phyloP scores from a whole-genome alignment of 2,797 vertebrate species.

The Arremon brunneinucha region DNA sequence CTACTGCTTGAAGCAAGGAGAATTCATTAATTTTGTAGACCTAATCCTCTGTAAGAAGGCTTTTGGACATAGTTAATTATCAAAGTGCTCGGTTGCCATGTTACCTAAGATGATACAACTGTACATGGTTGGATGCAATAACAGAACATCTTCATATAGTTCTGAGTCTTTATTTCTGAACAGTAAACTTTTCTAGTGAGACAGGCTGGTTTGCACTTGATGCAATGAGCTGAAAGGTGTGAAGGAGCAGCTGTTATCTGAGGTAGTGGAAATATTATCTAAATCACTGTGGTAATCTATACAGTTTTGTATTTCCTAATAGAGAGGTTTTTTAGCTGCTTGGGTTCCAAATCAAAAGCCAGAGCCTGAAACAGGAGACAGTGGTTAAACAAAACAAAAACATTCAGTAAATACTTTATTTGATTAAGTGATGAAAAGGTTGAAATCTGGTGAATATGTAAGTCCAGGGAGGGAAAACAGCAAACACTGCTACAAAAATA shows the following conservation, averaged over 20 bases:
- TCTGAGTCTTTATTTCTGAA: neutral
- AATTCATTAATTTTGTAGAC: constrained; percentile 12
- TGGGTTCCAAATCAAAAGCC: neutral
- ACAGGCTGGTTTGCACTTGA: neutral
- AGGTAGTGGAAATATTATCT: neutral
- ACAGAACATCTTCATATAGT: neutral
- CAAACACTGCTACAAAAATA: neutral
- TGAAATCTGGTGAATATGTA: neutral
- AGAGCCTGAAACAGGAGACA: neutral
- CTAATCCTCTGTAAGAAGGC: constrained; percentile 29
- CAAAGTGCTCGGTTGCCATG: neutral
- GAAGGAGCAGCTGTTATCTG: neutral
- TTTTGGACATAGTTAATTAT: neutral
- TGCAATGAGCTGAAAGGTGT: neutral
- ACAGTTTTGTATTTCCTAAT: neutral
- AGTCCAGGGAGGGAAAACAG: neutral
- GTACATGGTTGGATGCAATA: neutral
- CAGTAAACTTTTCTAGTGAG: neutral
- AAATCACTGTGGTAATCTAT: neutral
- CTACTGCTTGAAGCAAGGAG: neutral
- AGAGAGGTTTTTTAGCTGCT: neutral
- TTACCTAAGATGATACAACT: neutral
- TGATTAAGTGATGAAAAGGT: neutral
- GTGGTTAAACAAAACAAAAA: neutral
- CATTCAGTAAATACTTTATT: neutral